Evolutionary conservation across 2,888 invertebrate species (phyloP), one percentile per base, ranked within the genome.

Genomic region (Ectemnius lituratus): DNA sequence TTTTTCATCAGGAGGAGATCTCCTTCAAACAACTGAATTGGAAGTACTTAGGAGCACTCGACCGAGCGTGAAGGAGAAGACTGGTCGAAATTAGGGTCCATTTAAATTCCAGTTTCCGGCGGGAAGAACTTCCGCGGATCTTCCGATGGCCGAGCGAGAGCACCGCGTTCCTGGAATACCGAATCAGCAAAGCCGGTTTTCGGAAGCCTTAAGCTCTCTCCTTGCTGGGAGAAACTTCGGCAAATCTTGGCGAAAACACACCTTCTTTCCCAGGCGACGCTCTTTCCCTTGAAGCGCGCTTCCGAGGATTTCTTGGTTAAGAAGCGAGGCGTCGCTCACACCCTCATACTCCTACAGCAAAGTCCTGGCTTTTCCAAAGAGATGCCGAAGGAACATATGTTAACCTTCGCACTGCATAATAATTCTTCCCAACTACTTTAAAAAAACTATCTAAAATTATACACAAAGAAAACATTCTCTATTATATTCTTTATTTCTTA

Each of bases 91-190:
- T 73, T 72, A 75, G 73, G 59, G 57, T 58, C 73, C 67, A 75
- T 75, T 75, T 75, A 68, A 70, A 73, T 73, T 73, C 73, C 65
- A 47, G 65, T 67, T 69, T 69, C 64, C 57, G 57, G 37, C 61
- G 61, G 69, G 69, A 73, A 73, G 69, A 73, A 73, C 37, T 37
- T 73, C 73, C 69, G 59, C 47, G 69, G 69, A 73, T 64, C 73
- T 73, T 69, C 56, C 60, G 64, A 70, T 64, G 69, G 46, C 69
- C 62, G 59, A 45, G 46, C 18, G 52, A 46, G 37, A 37, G 37
- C 8, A 11, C 8, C 61, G 4, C 61, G 6, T 18, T 16, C 18
- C 61, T 2, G 61, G 65, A 73, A 73, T 73, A 70, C 73, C 73
- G 70, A 73, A 73, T 73, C 73, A 73, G 73, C 73, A 65, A 49